Conservation (phyloP, 1,140 invertebrate species). For the Lepidostoma basale region DNA sequence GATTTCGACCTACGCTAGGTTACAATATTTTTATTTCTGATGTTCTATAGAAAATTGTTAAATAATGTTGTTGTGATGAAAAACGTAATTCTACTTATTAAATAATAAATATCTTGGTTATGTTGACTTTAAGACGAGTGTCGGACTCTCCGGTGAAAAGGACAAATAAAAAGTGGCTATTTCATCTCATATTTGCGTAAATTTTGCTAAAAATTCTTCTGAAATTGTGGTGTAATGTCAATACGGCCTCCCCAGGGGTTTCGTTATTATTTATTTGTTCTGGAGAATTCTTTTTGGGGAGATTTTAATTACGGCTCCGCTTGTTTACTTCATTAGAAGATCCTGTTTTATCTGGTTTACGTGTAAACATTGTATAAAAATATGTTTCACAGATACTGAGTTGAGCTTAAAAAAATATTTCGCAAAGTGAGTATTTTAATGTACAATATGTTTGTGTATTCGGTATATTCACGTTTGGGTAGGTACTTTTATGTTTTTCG, state of each 20-base stretch:
- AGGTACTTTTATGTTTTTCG: too few relatives aligned
- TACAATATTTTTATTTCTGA: too few relatives aligned
- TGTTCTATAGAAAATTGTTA: too few relatives aligned
- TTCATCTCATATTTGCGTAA: constrained; percentile 10
- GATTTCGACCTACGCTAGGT: too few relatives aligned
- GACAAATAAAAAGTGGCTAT: neutral
- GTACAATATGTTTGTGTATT: too few relatives aligned
- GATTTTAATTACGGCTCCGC: constrained; percentile 33
- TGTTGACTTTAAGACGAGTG: neutral
- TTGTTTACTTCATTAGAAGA: constrained; percentile 40
- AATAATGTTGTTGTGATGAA: too few relatives aligned
- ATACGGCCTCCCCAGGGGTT: neutral
- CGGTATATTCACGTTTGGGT: too few relatives aligned
- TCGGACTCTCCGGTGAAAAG: neutral
- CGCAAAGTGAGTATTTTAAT: too few relatives aligned
- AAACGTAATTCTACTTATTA: too few relatives aligned
- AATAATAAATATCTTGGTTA: too few relatives aligned
- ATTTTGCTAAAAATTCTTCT: neutral
- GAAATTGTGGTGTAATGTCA: constrained; percentile 11
- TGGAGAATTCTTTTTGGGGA: constrained; percentile 10
- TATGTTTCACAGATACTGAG: too few relatives aligned
- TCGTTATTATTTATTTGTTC: constrained; percentile 27
- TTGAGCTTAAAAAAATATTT: too few relatives aligned
- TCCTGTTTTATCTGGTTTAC: constrained; percentile 29
- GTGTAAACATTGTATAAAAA: constrained; percentile 18